Percentiles rank a stretch among this genome's conserved stretches.
Conservation (phyloP, 1,140 invertebrate genomes). For the Monochamus saltuarius region DNA sequence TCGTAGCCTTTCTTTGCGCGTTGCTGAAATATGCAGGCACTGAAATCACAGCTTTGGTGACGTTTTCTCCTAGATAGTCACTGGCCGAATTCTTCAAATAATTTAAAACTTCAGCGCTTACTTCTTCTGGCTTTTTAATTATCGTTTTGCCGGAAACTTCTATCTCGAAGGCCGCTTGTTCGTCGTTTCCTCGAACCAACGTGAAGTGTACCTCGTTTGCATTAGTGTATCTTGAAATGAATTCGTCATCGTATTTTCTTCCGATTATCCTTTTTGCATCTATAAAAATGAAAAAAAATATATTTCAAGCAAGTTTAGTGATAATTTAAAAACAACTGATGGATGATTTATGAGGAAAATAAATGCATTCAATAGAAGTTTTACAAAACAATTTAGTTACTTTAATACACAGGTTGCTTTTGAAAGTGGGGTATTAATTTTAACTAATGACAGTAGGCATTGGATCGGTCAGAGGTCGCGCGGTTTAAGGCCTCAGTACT, state of each 20-base stretch:
- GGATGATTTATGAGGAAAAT: too few relatives aligned
- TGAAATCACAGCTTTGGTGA: conserved; percentile 26
- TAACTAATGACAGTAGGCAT: too few relatives aligned
- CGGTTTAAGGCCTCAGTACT: too few relatives aligned
- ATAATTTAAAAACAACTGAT: not conserved
- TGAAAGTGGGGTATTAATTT: too few relatives aligned
- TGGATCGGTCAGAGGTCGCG: too few relatives aligned
- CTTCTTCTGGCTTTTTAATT: conserved; percentile 11
- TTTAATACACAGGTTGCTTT: too few relatives aligned
- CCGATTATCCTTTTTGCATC: conserved; percentile 20
- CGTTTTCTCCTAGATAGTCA: conserved; percentile 9
- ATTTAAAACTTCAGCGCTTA: conserved; percentile 19
- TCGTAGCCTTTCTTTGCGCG: conserved; percentile 23
- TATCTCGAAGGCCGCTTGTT: conserved; percentile 10
- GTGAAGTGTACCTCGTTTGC: conserved; percentile 1
- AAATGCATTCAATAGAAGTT: too few relatives aligned
- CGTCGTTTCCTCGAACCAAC: not conserved
- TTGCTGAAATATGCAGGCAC: conserved; percentile 24
- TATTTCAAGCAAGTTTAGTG: not conserved
- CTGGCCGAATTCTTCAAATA: conserved; percentile 6
- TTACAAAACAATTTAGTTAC: too few relatives aligned
- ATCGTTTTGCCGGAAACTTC: not conserved
- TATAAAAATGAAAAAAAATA: conserved; percentile 4
- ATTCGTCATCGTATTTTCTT: conserved; percentile 23
- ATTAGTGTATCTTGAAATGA: conserved; percentile 13